Evolutionary conservation across 2,113 vertebrate species (phyloP).

Genomic region (Osmerus eperlanus): DNA sequence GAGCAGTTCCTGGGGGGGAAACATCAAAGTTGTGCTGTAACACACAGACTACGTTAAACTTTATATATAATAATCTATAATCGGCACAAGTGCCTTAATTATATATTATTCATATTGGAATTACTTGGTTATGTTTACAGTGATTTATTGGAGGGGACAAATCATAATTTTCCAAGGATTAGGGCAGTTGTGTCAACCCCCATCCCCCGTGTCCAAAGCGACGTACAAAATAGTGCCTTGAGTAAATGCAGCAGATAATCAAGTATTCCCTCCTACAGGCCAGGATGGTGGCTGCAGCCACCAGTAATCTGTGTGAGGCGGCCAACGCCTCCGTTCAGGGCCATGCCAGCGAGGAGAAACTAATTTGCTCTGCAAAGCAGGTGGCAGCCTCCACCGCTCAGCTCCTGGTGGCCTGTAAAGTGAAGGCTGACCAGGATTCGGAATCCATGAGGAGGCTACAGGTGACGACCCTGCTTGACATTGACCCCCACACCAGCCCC

Average conservation of each 20-base stretch:
- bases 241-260: no score
- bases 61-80: no score
- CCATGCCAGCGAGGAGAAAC: constrained; percentile 97
- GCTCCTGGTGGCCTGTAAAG: constrained; percentile 96
- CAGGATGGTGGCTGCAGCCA: constrained; percentile 94
- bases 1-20: no score
- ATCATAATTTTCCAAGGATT: background rate
- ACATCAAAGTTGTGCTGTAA: no score
- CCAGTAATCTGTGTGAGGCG: constrained; percentile 94
- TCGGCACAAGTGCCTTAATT: no score
- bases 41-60: no score
- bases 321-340: constrained; percentile 97
- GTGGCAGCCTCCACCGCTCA: constrained; percentile 97
- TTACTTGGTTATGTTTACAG: no score
- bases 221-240: no score
- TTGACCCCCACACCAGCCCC: background rate
- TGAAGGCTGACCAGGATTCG: constrained; percentile 94
- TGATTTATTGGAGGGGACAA: background rate
- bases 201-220: background rate
- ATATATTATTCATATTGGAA: no score
- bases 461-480: constrained; percentile 68
- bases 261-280: constrained; percentile 68
- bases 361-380: constrained; percentile 98
- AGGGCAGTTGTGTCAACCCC: background rate
- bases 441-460: constrained; percentile 96